Evolutionary conservation across 2,797 vertebrate species (phyloP).

Genomic region (Diceros bicornis): DNA sequence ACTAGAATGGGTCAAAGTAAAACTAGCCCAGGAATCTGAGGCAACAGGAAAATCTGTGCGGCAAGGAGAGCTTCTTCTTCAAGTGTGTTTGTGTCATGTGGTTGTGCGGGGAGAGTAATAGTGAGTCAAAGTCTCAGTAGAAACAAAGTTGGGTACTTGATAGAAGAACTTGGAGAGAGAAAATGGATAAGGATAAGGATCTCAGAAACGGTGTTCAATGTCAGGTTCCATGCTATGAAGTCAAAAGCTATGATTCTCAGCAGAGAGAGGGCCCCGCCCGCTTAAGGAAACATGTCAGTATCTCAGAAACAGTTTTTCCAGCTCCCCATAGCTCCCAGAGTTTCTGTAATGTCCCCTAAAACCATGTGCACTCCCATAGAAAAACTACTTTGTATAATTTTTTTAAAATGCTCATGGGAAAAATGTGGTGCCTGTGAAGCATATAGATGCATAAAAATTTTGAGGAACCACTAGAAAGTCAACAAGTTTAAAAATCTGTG

Average conservation of each 20-base stretch:
- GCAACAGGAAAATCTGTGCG: background rate
- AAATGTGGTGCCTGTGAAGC: background rate
- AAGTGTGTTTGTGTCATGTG: background rate
- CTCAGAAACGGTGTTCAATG: background rate
- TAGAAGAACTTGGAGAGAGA: background rate
- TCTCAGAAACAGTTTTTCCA: background rate
- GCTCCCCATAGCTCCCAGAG: accelerated
- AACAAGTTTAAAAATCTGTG: background rate
- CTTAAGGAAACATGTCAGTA: background rate
- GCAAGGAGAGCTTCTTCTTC: background rate
- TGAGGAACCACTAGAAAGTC: background rate
- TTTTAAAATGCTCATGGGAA: background rate
- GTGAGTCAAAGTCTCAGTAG: background rate
- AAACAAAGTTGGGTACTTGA: background rate
- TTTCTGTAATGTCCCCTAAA: background rate
- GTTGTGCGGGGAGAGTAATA: background rate
- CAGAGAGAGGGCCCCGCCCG: background rate
- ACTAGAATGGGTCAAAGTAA: background rate
- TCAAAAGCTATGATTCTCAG: background rate
- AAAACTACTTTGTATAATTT: background rate
- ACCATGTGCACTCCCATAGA: background rate
- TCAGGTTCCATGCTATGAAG: background rate
- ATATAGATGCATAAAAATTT: background rate
- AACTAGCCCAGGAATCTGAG: background rate
- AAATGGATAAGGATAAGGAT: background rate